phyloP scores from a whole-genome alignment of 2,113 vertebrate genomes.

The Indicator indicator region DNA sequence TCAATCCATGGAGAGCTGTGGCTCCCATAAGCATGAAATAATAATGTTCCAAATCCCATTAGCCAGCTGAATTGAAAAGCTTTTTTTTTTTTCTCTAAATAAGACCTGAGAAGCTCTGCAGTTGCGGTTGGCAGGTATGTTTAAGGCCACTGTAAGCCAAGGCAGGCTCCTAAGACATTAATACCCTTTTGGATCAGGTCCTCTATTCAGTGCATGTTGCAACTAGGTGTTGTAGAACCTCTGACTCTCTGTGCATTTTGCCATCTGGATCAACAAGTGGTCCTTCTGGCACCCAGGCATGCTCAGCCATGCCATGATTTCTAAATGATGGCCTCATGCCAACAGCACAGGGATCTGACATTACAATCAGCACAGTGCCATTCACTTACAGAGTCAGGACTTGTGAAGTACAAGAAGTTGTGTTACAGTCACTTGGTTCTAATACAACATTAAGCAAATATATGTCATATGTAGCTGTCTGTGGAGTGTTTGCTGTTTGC shows the following conservation, averaged over 20 bases:
- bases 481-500: not conserved
- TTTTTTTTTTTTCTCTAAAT: not conserved
- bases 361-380: not conserved
- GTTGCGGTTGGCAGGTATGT: not conserved
- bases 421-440: not conserved
- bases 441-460: not conserved
- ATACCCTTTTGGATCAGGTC: not conserved
- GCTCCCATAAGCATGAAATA: not conserved
- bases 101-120: not conserved
- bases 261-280: conserved; percentile 14
- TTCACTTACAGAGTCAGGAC: not conserved
- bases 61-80: not conserved
- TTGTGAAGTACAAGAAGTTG: not conserved
- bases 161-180: not conserved
- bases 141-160: not conserved
- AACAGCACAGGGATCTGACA: not conserved
- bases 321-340: not conserved
- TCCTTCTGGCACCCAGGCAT: not conserved
- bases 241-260: not conserved
- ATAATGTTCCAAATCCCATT: not conserved
- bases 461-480: not conserved
- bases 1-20: not conserved
- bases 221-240: not conserved
- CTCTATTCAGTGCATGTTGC: not conserved
- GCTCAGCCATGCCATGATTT: conserved; percentile 16